Evolutionary conservation across 2,888 invertebrate species (phyloP), one percentile per base, ranked within the genome.

Genomic region (Acheta domesticus): DNA sequence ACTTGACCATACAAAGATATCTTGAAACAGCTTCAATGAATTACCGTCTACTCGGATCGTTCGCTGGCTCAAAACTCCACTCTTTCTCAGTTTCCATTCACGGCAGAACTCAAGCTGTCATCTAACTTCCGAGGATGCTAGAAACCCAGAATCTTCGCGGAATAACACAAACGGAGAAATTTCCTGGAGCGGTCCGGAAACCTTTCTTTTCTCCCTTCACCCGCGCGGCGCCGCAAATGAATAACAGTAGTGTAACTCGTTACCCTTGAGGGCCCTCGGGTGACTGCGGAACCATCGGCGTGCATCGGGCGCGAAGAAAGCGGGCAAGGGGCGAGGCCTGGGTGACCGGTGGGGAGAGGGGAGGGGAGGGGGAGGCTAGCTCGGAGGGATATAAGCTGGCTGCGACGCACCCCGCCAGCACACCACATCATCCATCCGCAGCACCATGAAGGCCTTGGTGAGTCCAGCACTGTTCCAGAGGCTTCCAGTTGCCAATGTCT

Each of bases 391-490:
- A 62, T 62, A 62, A 62, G 62, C 62, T 62, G n/a, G 36, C 62
- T 19, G 3, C 62, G n/a, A 8, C 62, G 16, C 62, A 62, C 16
- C n/a, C 16, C 62, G 16, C 16, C 62, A 16, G 14, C 62, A 62
- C 62, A 62, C 2, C 62, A 62, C n/a, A 14, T n/a, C 62, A 62
- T 62, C 62, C 62, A 62, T n/a, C 62, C 14, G n/a, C 62, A 62
- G 62, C 62, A 62, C n/a, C 62, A 62, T 62, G 62, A 62, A 62
- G 62, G 62, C 62, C 62, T 62, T 62, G 62, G 62, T 62, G 62
- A 62, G 62, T 62, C 14, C 16, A 19, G 62, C 23, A 23, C 23
- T 23, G 23, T 23, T 23, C 23, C 23, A 8, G 8, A 36, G 36
- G 36, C 8, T 36, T 36, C 36, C 36, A 8, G 36, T 36, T 36